phyloP scores from a whole-genome alignment of 2,113 vertebrate species.

The Larimichthys crocea region DNA sequence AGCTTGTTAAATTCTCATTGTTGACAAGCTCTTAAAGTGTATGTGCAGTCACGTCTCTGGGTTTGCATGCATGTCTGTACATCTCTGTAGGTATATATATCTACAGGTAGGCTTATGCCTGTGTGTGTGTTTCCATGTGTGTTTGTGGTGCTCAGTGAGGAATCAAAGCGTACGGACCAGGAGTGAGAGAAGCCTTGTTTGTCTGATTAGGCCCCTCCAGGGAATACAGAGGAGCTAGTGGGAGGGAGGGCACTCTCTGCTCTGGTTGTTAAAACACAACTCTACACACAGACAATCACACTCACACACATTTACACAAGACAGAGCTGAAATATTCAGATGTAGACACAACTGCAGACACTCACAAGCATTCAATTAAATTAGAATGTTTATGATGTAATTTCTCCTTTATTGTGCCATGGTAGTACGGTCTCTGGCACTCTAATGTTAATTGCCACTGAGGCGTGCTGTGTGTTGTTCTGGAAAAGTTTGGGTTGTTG shows the following conservation, averaged over 20 bases:
- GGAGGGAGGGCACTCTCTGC: constrained; percentile 25
- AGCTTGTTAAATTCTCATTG: neutral
- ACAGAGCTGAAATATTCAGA: constrained; percentile 25
- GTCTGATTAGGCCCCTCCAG: constrained; percentile 67
- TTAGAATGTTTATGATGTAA: constrained; percentile 65
- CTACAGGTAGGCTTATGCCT: neutral
- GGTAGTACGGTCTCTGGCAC: constrained; percentile 39
- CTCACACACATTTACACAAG: constrained; percentile 8
- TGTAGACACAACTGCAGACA: constrained; percentile 24
- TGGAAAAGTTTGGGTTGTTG: constrained; percentile 53
- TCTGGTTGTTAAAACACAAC: constrained; percentile 36
- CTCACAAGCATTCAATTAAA: constrained; percentile 59
- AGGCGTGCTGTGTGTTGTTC: constrained; percentile 49
- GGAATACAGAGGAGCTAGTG: constrained; percentile 52
- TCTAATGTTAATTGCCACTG: constrained; percentile 64
- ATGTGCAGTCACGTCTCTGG: constrained; percentile 7
- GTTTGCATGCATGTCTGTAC: neutral
- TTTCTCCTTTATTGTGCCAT: constrained; percentile 48
- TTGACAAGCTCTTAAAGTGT: neutral
- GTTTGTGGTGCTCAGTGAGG: constrained; percentile 50
- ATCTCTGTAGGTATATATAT: neutral
- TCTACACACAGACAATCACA: constrained; percentile 6
- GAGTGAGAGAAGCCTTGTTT: constrained; percentile 64
- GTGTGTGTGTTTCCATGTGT: constrained; percentile 10
- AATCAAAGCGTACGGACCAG: constrained; percentile 59